Percentiles rank a stretch among this genome's conserved stretches.
These are phyloP conservation scores for Cyanocitta stelleri DNA, from an alignment of 2,113 vertebrate species.

Conservation along the genomic window DNA sequence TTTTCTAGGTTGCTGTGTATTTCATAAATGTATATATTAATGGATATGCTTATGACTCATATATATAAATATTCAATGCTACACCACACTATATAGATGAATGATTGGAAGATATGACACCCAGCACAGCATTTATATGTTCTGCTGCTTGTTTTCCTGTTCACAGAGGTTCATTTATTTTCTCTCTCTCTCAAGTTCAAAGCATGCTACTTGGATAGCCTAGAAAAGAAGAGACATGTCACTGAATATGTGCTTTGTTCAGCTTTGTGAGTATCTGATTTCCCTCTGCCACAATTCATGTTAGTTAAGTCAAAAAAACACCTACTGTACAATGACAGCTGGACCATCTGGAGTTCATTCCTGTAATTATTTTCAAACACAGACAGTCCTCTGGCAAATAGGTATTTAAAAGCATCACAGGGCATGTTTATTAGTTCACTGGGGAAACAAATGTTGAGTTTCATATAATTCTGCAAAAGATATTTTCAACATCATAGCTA, in stretches of 20 bases:
- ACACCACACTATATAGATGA: neutral
- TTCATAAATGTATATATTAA: neutral
- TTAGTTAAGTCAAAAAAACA: slow-evolving; percentile 9
- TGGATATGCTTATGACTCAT: neutral
- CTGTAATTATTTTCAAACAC: slow-evolving; percentile 7
- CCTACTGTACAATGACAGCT: neutral
- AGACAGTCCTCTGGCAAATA: neutral
- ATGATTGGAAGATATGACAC: neutral
- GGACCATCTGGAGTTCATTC: slow-evolving; percentile 26
- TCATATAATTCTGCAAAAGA: neutral
- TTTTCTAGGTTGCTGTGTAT: neutral
- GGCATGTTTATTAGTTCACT: neutral
- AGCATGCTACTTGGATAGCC: neutral
- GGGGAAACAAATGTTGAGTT: neutral
- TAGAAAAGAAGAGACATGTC: neutral
- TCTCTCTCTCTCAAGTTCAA: neutral
- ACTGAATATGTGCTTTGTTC: neutral
- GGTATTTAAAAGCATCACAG: neutral
- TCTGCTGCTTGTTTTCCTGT: neutral
- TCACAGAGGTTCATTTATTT: neutral
- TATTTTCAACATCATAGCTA: neutral
- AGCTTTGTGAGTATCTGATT: slow-evolving; percentile 1
- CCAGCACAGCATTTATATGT: neutral
- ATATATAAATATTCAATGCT: neutral
- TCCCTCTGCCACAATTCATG: neutral